Base-by-base conservation (phyloP, 2,113 vertebrate genomes). In the Nerophis lumbriciformis region DNA sequence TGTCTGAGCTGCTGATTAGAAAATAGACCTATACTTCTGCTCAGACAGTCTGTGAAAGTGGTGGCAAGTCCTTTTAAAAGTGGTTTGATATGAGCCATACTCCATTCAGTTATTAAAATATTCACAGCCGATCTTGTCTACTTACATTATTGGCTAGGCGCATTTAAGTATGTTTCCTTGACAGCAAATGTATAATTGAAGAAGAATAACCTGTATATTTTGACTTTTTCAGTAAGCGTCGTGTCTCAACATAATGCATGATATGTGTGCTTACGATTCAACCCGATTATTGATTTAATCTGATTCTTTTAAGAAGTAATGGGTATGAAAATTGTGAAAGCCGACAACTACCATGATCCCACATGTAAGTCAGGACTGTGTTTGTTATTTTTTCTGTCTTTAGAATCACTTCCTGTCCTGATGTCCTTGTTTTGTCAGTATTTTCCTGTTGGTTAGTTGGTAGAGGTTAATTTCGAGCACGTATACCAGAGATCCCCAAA, bases 1-100 rank as follows among this genome's bases (percentile, higher is more conserved):
- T 38, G 66, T 61, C 50, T 53, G 16, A 36, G 58, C 55, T 58
- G 2, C 21, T 59, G 53, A 36, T 37, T 65, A 76, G 49, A 56
- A 58, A 55, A 65, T 38, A 65, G 52, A 53, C 44, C 35, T 28
- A 47, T 15, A 52, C n/a, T 63, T 55, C 10, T 68, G 45, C 61
- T 49, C 19, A 68, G 51, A 65, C 35, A 42, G 12, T 47, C 59
- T 54, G 15, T 47, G 16, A 55, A 28, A 58, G 56, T 63, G 35
- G 68, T 5, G 15, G 35, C 5, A 16, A 59, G 54, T 57, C 38
- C 55, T 57, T 44, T 11, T 13, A 53, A 15, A 15, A 6, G 6
- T 13, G 52, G 14, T 53, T 13, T 4, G 35, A 8, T 8, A 36
- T 11, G 52, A 14, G 7, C 6, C 6, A 14, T 7, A 15, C 52